Evolutionary conservation across 2,888 invertebrate genomes (phyloP).

Genomic region (Aleiodes alternator): DNA sequence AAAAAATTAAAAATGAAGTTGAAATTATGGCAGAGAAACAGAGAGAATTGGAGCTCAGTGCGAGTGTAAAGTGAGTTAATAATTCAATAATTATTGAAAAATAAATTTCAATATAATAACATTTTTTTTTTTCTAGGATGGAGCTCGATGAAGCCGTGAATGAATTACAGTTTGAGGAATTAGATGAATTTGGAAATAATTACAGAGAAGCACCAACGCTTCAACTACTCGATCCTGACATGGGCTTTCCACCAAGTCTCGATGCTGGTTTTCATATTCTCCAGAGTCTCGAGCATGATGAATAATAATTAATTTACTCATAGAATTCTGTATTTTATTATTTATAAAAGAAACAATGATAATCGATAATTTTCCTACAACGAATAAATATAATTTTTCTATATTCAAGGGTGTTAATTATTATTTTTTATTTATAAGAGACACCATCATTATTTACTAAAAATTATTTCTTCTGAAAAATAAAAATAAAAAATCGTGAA

Average conservation of each 20-base stretch:
- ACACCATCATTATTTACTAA: no score
- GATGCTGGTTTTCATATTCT: slow-evolving; percentile 83
- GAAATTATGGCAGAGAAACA: slow-evolving; percentile 68
- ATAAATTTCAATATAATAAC: neutral
- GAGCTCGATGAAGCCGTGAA: slow-evolving; percentile 70
- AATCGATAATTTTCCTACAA: slow-evolving; percentile 25
- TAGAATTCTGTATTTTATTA: slow-evolving; percentile 41
- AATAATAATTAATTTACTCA: slow-evolving; percentile 63
- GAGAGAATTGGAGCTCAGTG: slow-evolving; percentile 64
- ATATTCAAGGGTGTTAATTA: slow-evolving; percentile 12
- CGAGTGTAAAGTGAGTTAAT: slow-evolving; percentile 63
- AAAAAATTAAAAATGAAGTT: slow-evolving; percentile 65
- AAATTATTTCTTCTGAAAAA: no score
- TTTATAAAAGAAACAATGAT: slow-evolving; percentile 19
- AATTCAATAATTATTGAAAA: slow-evolving; percentile 28
- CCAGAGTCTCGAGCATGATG: slow-evolving; percentile 80
- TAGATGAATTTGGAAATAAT: slow-evolving; percentile 71
- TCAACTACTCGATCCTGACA: slow-evolving; percentile 72
- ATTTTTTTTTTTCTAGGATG: slow-evolving; percentile 61
- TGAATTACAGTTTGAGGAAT: slow-evolving; percentile 70
- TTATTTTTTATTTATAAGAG: no score
- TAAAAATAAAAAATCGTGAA: no score
- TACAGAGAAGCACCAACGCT: slow-evolving; percentile 72
- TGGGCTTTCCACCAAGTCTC: slow-evolving; percentile 77
- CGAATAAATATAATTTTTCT: slow-evolving; percentile 11